These are phyloP conservation scores for Acrobasis repandana DNA, from an alignment of 2,888 invertebrate genomes.

Conservation along the genomic window DNA sequence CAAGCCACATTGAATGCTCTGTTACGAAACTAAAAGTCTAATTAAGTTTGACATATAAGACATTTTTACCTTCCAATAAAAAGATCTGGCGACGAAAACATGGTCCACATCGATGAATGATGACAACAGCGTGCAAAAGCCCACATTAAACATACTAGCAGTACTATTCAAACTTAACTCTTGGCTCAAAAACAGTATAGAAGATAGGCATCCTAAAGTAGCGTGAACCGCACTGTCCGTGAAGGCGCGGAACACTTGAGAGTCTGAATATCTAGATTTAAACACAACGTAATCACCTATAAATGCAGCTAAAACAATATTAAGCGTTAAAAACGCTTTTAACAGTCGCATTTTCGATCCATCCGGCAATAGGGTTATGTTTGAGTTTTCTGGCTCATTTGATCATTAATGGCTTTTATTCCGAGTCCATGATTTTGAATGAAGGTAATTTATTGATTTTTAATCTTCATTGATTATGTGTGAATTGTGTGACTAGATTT, in stretches of 20 bases:
- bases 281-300: conserved; percentile 68
- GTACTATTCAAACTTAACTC: conserved; percentile 43
- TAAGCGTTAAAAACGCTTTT: conserved; percentile 9
- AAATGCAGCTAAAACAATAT: conserved; percentile 38
- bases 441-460: neutral
- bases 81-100: conserved; percentile 63
- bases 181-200: conserved; percentile 58
- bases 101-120: conserved; percentile 70
- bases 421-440: neutral
- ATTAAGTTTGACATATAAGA: too few relatives aligned
- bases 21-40: too few relatives aligned
- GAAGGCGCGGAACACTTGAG: conserved; percentile 54
- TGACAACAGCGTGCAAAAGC: conserved; percentile 60
- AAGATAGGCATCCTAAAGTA: conserved; percentile 56
- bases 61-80: conserved; percentile 59
- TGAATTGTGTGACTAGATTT: too few relatives aligned
- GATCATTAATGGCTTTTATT: neutral
- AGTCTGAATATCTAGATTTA: conserved; percentile 58
- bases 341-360: conserved; percentile 34
- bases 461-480: neutral
- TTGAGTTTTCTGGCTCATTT: neutral
- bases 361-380: neutral
- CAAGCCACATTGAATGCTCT: too few relatives aligned
- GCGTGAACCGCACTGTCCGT: conserved; percentile 61
- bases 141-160: conserved; percentile 45